Conservation (phyloP, 2,113 vertebrate species). For the Misgurnus anguillicaudatus region DNA sequence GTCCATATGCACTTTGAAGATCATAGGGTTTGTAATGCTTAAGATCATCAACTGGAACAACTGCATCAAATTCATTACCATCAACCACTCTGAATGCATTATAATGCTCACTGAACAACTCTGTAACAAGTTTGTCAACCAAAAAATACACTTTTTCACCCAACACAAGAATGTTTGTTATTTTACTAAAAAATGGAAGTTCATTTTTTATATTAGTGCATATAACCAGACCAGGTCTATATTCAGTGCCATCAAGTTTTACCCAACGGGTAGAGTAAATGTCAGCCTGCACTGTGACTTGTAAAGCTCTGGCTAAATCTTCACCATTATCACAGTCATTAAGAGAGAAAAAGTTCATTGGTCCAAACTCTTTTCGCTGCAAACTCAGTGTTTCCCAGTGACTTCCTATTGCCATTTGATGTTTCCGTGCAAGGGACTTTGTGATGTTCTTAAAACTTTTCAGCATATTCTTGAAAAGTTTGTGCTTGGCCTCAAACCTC, state of each 20-base stretch:
- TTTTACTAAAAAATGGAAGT: constrained; percentile 7
- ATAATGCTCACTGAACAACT: constrained; percentile 22
- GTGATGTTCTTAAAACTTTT: constrained; percentile 36
- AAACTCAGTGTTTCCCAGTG: constrained; percentile 8
- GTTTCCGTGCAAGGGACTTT: constrained; percentile 8
- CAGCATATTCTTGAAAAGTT: constrained; percentile 20
- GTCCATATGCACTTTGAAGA: constrained; percentile 12
- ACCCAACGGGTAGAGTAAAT: constrained; percentile 13
- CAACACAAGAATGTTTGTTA: neutral
- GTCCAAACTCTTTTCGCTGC: neutral
- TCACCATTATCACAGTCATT: neutral
- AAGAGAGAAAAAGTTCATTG: neutral
- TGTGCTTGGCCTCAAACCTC: constrained; percentile 40
- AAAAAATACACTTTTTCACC: constrained; percentile 19
- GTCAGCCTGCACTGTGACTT: neutral
- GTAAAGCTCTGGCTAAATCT: neutral
- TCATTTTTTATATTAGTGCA: constrained; percentile 18
- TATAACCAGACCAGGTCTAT: constrained; percentile 12
- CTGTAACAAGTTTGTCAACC: constrained; percentile 5
- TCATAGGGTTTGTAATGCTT: constrained; percentile 8
- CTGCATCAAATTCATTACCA: neutral
- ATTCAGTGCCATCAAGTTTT: constrained; percentile 30
- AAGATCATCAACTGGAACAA: neutral
- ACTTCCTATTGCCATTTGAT: constrained; percentile 16
- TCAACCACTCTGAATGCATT: constrained; percentile 16